These are phyloP conservation scores for Tinea pellionella DNA, from an alignment of 2,888 invertebrate genomes.

Conservation along the genomic window DNA sequence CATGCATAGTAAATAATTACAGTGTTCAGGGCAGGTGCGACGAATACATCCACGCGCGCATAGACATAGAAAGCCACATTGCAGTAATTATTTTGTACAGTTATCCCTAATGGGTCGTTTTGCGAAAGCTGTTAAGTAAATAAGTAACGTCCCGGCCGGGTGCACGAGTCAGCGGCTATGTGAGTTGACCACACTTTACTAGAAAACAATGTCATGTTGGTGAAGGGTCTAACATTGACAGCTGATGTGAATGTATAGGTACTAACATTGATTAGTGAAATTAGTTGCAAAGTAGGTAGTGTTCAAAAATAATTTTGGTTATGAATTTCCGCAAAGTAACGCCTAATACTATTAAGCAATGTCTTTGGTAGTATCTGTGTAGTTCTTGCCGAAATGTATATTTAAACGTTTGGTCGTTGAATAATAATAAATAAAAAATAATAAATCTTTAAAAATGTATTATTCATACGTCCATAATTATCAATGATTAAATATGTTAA, in stretches of 20 bases:
- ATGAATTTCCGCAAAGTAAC: too few relatives aligned
- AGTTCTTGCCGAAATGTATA: neutral
- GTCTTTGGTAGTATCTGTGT: neutral
- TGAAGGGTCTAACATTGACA: too few relatives aligned
- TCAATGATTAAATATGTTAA: neutral
- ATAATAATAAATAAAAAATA: neutral
- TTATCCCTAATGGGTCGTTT: conserved; percentile 67
- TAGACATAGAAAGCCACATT: conserved; percentile 70
- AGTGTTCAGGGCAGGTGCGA: conserved; percentile 64
- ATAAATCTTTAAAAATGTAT: neutral
- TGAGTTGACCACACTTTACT: neutral
- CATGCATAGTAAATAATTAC: conserved; percentile 70
- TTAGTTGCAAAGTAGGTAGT: neutral
- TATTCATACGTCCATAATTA: neutral
- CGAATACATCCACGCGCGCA: conserved; percentile 53
- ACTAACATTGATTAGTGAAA: too few relatives aligned
- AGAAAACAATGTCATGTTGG: too few relatives aligned
- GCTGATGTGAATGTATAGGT: too few relatives aligned
- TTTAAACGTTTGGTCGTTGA: neutral
- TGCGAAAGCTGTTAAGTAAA: conserved; percentile 68
- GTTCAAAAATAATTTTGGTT: too few relatives aligned
- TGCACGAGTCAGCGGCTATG: neutral
- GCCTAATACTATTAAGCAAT: too few relatives aligned
- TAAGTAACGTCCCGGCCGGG: conserved; percentile 49
- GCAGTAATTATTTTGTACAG: conserved; percentile 70